Evolutionary conservation across 2,113 vertebrate genomes (phyloP).

Genomic region (Caranx melampygus): DNA sequence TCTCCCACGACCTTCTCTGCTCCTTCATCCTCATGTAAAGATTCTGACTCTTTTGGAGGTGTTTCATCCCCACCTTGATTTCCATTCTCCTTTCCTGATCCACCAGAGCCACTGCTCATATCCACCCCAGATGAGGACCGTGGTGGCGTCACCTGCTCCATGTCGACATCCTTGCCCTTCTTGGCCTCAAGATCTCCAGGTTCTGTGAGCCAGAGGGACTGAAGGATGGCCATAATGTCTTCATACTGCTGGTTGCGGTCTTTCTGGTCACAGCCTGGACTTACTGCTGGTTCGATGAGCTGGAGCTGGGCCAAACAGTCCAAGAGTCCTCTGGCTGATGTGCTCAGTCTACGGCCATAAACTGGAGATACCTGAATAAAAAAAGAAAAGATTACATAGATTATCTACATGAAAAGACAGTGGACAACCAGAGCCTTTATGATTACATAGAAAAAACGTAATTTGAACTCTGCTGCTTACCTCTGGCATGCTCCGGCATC

Average conservation of each 20-base stretch:
- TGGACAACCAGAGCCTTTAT: not conserved
- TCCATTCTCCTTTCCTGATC: constrained; percentile 85
- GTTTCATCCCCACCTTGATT: constrained; percentile 68
- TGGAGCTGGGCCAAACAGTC: constrained; percentile 87
- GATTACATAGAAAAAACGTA: not conserved
- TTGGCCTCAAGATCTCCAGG: constrained; percentile 38
- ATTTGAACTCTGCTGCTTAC: constrained; percentile 44
- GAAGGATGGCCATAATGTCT: constrained; percentile 85
- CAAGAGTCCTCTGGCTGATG: constrained; percentile 84
- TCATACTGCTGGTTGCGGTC: constrained; percentile 65
- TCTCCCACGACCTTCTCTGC: constrained; percentile 1
- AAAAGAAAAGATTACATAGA: not conserved
- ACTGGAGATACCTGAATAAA: constrained; percentile 83
- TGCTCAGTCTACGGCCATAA: constrained; percentile 85
- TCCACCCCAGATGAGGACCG: constrained; percentile 91
- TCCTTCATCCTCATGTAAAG: constrained; percentile 39
- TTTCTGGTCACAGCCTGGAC: constrained; percentile 53
- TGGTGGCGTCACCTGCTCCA: constrained; percentile 72
- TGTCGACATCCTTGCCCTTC: constrained; percentile 18
- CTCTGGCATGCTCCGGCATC: constrained; percentile 87
- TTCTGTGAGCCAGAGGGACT: constrained; percentile 84
- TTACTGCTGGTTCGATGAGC: constrained; percentile 83
- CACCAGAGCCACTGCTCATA: constrained; percentile 87
- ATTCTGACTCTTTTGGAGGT: constrained; percentile 37
- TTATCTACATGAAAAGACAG: not conserved